Evolutionary conservation across 2,113 vertebrate species (phyloP), one percentile per base, ranked within the genome.

Genomic region (Brachyhypopomus occidentalis): DNA sequence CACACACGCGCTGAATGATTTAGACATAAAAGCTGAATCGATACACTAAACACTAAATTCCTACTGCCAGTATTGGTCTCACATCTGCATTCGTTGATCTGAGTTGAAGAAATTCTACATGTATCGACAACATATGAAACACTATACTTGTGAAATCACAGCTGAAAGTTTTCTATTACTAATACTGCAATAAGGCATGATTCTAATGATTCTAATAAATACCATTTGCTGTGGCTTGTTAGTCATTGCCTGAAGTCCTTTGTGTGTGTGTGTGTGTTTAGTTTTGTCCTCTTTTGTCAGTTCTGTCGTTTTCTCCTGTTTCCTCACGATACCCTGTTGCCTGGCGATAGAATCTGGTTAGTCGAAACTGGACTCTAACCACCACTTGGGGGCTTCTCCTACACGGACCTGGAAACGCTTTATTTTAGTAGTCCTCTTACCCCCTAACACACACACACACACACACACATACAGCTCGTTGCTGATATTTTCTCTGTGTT

Each of bases 401-500:
- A 22, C 27, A 62, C 2, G 6, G 41, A 63, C 58, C 27, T 72
- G 27, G 12, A 76, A 62, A 7, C 36, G 14, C 48, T 52, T n/a
- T 6, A 23, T 63, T 81, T 69, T 22, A 74, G 25, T 38, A 27
- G 55, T 66, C 12, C 45, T 52, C 12, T 52, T 52, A 12, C 45
- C 45, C 45, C 45, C 12, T 52, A 14, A 52, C 45, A 14, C 12
- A 14, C 45, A 52, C 12, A 52, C 9, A 52, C 9, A 52, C 2
- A 52, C 45, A 52, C 9, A 52, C 9, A 52, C 9, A 52, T 1
- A 52, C 9, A 71, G 25, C 41, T 77, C 69, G 36, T 63, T 84
- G 62, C 36, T 72, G 36, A 55, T 81, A 55, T 67, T 58, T 72
- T 56, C 70, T 84, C 38, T 20, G 52, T 64, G 41, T 77, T 78